Evolutionary conservation across 2,888 invertebrate genomes (phyloP).

Genomic region (Eupithecia centaureata): DNA sequence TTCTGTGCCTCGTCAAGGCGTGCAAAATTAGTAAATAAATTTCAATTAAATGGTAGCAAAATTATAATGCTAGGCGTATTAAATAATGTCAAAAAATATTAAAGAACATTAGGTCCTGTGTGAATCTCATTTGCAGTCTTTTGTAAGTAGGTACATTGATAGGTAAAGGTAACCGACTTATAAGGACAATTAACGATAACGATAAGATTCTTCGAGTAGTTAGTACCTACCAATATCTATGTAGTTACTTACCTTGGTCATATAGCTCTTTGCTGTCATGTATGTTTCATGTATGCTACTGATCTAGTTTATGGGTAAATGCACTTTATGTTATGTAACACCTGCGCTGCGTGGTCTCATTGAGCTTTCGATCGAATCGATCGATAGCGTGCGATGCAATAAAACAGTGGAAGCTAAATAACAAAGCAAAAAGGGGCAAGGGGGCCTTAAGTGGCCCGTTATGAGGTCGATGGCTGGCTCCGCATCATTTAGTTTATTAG

Average conservation of each 20-base stretch:
- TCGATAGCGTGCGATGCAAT: slow-evolving; percentile 17
- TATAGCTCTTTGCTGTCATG: too few species aligned
- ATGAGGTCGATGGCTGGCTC: background rate
- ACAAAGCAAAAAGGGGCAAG: background rate
- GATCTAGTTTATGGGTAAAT: slow-evolving; percentile 1
- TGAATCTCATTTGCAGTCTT: background rate
- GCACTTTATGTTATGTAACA: slow-evolving; percentile 11
- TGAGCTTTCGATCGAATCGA: background rate
- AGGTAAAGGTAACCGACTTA: too few species aligned
- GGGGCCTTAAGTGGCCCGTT: background rate
- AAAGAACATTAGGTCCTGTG: too few species aligned
- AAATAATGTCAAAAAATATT: too few species aligned
- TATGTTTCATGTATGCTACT: background rate
- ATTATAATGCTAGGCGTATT: too few species aligned
- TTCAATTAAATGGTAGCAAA: too few species aligned
- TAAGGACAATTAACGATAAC: too few species aligned
- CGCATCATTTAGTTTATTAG: background rate
- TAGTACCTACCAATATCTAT: background rate
- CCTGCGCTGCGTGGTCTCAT: slow-evolving; percentile 15
- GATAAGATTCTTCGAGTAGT: background rate
- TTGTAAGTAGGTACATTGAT: background rate
- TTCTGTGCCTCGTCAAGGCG: too few species aligned
- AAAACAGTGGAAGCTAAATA: background rate
- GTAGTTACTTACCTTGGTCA: too few species aligned
- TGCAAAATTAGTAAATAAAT: too few species aligned